phyloP scores from a whole-genome alignment of 1,140 invertebrate genomes.

The Agrilus planipennis region DNA sequence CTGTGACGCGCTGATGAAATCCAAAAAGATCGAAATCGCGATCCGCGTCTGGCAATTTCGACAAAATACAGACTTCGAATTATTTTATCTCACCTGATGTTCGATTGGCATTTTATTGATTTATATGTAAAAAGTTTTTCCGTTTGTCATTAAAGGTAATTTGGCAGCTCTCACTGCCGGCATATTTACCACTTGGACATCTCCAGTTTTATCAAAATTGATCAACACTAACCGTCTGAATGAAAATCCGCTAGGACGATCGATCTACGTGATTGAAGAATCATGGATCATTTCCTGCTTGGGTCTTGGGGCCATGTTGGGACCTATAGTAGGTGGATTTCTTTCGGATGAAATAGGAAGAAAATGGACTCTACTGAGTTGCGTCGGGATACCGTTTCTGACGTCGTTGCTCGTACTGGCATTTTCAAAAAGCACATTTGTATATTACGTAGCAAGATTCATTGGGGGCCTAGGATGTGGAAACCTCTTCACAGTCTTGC shows the following conservation, averaged over 20 bases:
- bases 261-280: slow-evolving; percentile 37
- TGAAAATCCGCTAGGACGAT: slow-evolving; percentile 23
- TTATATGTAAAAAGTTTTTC: too few species aligned
- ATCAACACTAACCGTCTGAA: slow-evolving; percentile 5
- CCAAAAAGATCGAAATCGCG: too few species aligned
- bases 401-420: slow-evolving; percentile 56
- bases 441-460: slow-evolving; percentile 40
- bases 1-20: too few species aligned
- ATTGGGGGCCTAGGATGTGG: slow-evolving; percentile 55
- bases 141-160: slow-evolving; percentile 52
- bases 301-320: slow-evolving; percentile 62
- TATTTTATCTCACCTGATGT: too few species aligned
- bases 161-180: slow-evolving; percentile 50
- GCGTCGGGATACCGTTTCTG: slow-evolving; percentile 38
- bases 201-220: slow-evolving; percentile 50
- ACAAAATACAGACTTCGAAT: too few species aligned
- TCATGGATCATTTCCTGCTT: slow-evolving; percentile 75
- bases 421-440: slow-evolving; percentile 35
- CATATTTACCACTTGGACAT: slow-evolving; percentile 59
- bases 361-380: slow-evolving; percentile 23
- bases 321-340: slow-evolving; percentile 10
- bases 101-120: too few species aligned
- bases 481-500: slow-evolving; percentile 48
- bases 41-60: too few species aligned
- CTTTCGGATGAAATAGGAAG: slow-evolving; percentile 2